These are phyloP conservation scores for Eulemur albifrons DNA, from an alignment of 2,797 vertebrate species.

Conservation along the genomic window DNA sequence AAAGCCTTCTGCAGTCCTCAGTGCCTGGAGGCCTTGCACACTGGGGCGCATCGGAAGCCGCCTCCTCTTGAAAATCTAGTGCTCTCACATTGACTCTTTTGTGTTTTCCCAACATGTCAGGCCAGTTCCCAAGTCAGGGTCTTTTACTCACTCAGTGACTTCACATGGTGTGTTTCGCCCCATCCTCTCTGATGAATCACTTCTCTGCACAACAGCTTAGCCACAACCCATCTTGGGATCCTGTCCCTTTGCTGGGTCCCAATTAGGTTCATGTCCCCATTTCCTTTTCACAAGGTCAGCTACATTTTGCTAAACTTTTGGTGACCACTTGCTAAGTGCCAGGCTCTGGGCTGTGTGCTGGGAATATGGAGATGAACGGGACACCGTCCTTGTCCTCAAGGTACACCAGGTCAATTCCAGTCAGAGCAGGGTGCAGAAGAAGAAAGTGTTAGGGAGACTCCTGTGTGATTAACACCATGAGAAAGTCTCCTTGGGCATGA, in stretches of 20 bases:
- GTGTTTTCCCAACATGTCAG: background rate
- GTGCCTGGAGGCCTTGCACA: background rate
- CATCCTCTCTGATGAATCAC: background rate
- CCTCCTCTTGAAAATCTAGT: background rate
- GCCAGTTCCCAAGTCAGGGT: background rate
- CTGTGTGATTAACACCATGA: background rate
- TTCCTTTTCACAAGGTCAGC: background rate
- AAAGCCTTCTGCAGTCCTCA: background rate
- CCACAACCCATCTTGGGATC: background rate
- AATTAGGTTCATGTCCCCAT: background rate
- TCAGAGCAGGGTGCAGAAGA: background rate
- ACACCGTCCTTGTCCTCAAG: background rate
- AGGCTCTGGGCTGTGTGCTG: background rate
- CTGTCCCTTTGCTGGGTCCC: background rate
- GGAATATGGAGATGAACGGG: background rate
- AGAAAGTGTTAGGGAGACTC: background rate
- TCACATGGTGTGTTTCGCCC: fast-evolving
- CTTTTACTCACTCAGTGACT: background rate
- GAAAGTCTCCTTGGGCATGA: background rate
- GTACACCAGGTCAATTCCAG: background rate
- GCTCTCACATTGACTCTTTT: background rate
- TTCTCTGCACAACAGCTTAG: background rate
- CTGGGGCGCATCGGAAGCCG: background rate
- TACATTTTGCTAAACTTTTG: background rate
- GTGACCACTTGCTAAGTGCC: background rate